Conservation (phyloP, 2,888 invertebrate species). For the Heteromurus nitidus region DNA sequence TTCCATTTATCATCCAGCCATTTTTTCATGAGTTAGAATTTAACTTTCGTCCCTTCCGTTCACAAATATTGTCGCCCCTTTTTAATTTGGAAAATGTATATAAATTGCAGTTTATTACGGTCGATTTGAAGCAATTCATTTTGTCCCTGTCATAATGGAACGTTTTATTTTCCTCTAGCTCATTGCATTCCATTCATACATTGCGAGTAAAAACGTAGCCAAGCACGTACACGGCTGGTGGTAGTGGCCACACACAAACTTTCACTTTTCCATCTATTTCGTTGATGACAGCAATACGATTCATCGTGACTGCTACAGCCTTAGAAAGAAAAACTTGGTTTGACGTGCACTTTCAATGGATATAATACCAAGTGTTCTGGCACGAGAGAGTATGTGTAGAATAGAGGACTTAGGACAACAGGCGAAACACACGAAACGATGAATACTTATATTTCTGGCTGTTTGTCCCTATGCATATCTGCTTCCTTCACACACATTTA, state of each 20-base stretch:
- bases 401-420: too few species aligned
- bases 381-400: not conserved
- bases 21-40: too few species aligned
- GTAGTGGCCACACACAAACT: conserved; percentile 32
- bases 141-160: conserved; percentile 21
- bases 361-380: conserved; percentile 26
- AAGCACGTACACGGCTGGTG: too few species aligned
- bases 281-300: conserved; percentile 57
- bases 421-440: too few species aligned
- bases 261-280: conserved; percentile 48
- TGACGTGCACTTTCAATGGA: conserved; percentile 41
- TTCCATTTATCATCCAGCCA: too few species aligned
- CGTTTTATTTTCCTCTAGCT: conserved; percentile 19
- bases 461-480: too few species aligned
- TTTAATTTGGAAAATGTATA: conserved; percentile 45
- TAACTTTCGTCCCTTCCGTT: too few species aligned
- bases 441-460: too few species aligned
- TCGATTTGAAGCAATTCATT: conserved; percentile 59
- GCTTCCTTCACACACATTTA: too few species aligned
- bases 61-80: too few species aligned
- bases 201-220: too few species aligned
- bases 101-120: conserved; percentile 43
- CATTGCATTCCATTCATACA: conserved; percentile 30
- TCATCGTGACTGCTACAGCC: conserved; percentile 54
- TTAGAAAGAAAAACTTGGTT: conserved; percentile 37